Percentiles rank a stretch among this genome's conserved stretches.
Conservation (phyloP, 2,888 invertebrate species). For the Sinopyrophorus schimmeli region DNA sequence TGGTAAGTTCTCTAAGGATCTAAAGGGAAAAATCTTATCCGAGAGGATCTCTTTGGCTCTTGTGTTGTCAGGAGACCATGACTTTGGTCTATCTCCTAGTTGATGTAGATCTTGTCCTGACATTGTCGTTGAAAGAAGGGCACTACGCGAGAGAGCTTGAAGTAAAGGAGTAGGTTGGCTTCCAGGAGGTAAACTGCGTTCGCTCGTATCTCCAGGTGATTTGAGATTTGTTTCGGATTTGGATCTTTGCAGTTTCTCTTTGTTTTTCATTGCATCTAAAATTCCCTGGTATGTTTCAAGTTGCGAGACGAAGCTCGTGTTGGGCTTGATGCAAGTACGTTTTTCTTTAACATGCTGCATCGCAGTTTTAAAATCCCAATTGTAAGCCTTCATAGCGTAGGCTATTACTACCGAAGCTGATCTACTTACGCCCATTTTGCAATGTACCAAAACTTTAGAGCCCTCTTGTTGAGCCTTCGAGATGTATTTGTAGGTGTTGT, state of each 20-base stretch:
- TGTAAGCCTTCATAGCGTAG: conserved; percentile 97
- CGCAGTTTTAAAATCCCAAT: conserved; percentile 90
- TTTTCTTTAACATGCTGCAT: conserved; percentile 87
- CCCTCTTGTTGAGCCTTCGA: conserved; percentile 87
- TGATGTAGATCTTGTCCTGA: conserved; percentile 38
- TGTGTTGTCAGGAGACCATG: conserved; percentile 63
- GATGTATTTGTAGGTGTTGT: conserved; percentile 96
- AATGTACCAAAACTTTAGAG: conserved; percentile 95
- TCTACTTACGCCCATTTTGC: conserved; percentile 98
- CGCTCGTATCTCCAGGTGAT: conserved; percentile 64
- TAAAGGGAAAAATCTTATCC: conserved; percentile 62
- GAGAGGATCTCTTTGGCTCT: conserved; percentile 63
- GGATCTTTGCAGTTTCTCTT: conserved; percentile 88
- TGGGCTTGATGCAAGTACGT: conserved; percentile 94
- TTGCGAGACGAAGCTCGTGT: conserved; percentile 91
- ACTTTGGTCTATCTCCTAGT: conserved; percentile 54
- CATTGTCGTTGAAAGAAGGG: conserved; percentile 31
- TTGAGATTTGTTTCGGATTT: conserved; percentile 92
- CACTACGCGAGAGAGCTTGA: conserved; percentile 56
- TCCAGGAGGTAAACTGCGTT: conserved; percentile 58
- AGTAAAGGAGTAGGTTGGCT: conserved; percentile 66
- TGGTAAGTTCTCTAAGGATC: conserved; percentile 69
- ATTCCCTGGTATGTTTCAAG: conserved; percentile 94
- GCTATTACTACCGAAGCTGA: conserved; percentile 98
- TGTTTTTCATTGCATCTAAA: conserved; percentile 94